These are phyloP conservation scores for Idris sp. DNA, from an alignment of 1,140 invertebrate genomes.

Conservation along the genomic window DNA sequence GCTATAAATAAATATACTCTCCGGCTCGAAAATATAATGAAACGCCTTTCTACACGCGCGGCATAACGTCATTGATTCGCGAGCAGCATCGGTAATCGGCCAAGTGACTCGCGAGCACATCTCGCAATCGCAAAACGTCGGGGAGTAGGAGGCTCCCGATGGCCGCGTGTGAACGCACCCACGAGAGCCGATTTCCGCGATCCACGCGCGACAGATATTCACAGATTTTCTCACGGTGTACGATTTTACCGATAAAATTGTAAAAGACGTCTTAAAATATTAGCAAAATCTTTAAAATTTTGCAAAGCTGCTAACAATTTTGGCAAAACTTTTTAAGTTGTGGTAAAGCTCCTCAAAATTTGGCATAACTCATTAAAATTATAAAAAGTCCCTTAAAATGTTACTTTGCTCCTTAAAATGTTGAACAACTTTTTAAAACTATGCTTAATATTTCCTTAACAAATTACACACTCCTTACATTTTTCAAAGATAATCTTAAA, in stretches of 20 bases:
- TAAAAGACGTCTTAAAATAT: no score
- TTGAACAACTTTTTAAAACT: no score
- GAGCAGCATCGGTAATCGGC: slow-evolving; percentile 21
- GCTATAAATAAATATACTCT: slow-evolving; percentile 50
- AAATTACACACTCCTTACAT: no score
- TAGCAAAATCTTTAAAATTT: no score
- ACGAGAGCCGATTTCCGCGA: slow-evolving; percentile 25
- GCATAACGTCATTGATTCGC: slow-evolving; percentile 42
- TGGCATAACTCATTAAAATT: no score
- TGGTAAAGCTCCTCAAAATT: no score
- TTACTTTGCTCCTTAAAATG: no score
- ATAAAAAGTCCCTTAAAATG: no score
- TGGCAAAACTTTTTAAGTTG: no score
- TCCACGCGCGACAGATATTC: slow-evolving; percentile 21
- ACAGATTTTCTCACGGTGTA: slow-evolving; percentile 7
- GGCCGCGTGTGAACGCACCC: slow-evolving; percentile 36
- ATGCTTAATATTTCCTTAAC: no score
- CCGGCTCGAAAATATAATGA: slow-evolving; percentile 35
- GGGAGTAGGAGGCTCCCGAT: slow-evolving; percentile 28
- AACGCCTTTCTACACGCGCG: slow-evolving; percentile 44
- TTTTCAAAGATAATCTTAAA: no score
- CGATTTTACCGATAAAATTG: slow-evolving; percentile 4
- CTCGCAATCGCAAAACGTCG: slow-evolving; percentile 26
- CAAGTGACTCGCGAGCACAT: slow-evolving; percentile 20
- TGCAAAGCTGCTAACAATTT: no score